These are phyloP conservation scores for Pipa parva DNA, from an alignment of 2,113 vertebrate species.

Conservation along the genomic window DNA sequence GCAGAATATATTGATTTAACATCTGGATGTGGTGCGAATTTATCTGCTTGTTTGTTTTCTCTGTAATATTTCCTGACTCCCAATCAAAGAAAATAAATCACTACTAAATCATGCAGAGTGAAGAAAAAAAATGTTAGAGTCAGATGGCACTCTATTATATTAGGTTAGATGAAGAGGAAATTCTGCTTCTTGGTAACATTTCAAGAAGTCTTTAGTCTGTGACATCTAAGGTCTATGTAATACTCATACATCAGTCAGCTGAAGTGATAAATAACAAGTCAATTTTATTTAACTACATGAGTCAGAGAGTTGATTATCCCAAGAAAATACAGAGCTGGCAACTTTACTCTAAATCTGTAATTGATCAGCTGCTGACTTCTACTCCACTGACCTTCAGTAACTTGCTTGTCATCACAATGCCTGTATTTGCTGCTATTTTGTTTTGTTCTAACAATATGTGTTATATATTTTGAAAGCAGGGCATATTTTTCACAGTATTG, in stretches of 20 bases:
- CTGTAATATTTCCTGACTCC: slow-evolving; percentile 35
- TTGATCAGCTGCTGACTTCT: slow-evolving; percentile 57
- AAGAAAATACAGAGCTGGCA: slow-evolving; percentile 57
- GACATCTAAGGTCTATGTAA: slow-evolving; percentile 55
- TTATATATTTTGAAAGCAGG: too few relatives aligned
- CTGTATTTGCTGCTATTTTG: too few relatives aligned
- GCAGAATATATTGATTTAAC: neutral
- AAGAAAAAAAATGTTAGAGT: slow-evolving; percentile 45
- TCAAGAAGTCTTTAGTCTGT: slow-evolving; percentile 52
- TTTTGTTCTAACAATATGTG: too few relatives aligned
- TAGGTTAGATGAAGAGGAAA: slow-evolving; percentile 48
- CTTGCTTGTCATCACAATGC: slow-evolving; percentile 58
- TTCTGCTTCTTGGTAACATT: slow-evolving; percentile 51
- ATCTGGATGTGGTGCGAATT: neutral
- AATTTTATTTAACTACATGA: slow-evolving; percentile 57
- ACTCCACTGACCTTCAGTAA: slow-evolving; percentile 61
- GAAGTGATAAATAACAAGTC: slow-evolving; percentile 53
- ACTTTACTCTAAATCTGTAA: slow-evolving; percentile 53
- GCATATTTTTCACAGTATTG: too few relatives aligned
- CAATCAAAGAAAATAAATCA: slow-evolving; percentile 42
- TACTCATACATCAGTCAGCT: slow-evolving; percentile 55
- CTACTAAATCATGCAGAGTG: slow-evolving; percentile 49
- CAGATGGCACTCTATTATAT: slow-evolving; percentile 42
- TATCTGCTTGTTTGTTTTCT: neutral
- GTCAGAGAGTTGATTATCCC: slow-evolving; percentile 59